Conservation (phyloP, 1,140 invertebrate genomes). For the Matsumurasca onukii region DNA sequence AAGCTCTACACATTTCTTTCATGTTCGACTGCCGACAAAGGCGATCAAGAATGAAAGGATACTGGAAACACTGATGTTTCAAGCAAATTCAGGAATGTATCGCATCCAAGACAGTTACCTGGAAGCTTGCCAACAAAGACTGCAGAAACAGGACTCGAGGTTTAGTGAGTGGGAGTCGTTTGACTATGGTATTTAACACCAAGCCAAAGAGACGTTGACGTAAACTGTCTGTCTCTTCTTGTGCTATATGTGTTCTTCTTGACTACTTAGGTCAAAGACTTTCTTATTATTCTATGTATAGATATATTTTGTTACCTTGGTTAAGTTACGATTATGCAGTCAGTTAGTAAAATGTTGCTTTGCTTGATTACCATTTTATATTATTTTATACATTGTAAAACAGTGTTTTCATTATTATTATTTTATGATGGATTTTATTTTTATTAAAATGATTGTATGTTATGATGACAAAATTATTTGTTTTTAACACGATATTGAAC, state of each 20-base stretch:
- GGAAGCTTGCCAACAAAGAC: slow-evolving; percentile 80
- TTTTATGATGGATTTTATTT: not conserved
- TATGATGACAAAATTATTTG: too few species aligned
- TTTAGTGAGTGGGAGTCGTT: slow-evolving; percentile 79
- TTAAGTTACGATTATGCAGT: not conserved
- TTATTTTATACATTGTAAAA: not conserved
- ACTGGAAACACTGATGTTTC: slow-evolving; percentile 89
- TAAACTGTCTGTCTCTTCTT: slow-evolving; percentile 23
- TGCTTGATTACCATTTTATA: not conserved
- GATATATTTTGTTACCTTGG: not conserved
- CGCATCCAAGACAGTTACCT: slow-evolving; percentile 85
- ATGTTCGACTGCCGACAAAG: slow-evolving; percentile 88
- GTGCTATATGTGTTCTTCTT: slow-evolving; percentile 12
- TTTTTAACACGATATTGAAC: too few species aligned
- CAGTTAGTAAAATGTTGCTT: not conserved
- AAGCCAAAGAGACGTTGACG: slow-evolving; percentile 33
- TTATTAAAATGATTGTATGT: too few species aligned
- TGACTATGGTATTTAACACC: slow-evolving; percentile 50
- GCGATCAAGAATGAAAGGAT: slow-evolving; percentile 92
- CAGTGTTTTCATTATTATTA: not conserved
- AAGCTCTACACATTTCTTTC: too few species aligned
- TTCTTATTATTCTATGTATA: slow-evolving; percentile 10
- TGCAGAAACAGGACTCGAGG: slow-evolving; percentile 84
- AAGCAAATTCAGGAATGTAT: slow-evolving; percentile 91
- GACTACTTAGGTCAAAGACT: slow-evolving; percentile 11